Base-by-base conservation (phyloP, 2,797 vertebrate species). In the Dicrostonyx torquatus region DNA sequence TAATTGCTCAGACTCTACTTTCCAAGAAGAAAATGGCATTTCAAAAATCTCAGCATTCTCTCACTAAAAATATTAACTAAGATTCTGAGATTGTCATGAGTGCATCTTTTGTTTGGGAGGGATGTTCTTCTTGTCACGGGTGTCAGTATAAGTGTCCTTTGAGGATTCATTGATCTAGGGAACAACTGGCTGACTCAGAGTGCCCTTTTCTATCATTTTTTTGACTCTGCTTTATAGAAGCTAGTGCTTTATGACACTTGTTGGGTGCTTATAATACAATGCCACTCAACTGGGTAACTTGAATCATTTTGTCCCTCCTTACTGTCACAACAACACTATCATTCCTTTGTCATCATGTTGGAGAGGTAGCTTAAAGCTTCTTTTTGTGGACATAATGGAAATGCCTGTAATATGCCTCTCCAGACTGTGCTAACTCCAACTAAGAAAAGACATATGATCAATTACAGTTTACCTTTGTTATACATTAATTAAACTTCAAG, bases 381-480 rank as follows among this genome's bases (percentile, higher is more conserved):
- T 60, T 95, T 95, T 89, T 68, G 58, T 66, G 50, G 14, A n/a
- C n/a, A 40, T 64, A 64, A 53, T 68, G 37, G 34, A 91, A 95
- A 72, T 34, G 40, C 15, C 2, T 91, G 20, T 15, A 80, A 80
- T 50, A 37, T 76, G 7, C 2, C 26, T 15, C 75, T 95, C 72
- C 55, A 79, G 34, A 64, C 5, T 66, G 66, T 84, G 13, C 10
- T 93, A 80, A 31, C 26, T 94, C 8, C 50, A 89, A 87, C 10
- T 68, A 22, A 95, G 84, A 53, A 66, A 92, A 75, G 60, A 77
- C n/a, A 84, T 50, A 34, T 37, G 80, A 4, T 17, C 85, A 93
- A 79, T 89, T 91, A 80, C 43, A 92, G 17, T 48, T 94, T 97
- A 89, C 10, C 4, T 91, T 90, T 76, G 83, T 89, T 91, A 79